Conservation (phyloP, 2,113 vertebrate species). For the Sterrhoptilus dennistouni region DNA sequence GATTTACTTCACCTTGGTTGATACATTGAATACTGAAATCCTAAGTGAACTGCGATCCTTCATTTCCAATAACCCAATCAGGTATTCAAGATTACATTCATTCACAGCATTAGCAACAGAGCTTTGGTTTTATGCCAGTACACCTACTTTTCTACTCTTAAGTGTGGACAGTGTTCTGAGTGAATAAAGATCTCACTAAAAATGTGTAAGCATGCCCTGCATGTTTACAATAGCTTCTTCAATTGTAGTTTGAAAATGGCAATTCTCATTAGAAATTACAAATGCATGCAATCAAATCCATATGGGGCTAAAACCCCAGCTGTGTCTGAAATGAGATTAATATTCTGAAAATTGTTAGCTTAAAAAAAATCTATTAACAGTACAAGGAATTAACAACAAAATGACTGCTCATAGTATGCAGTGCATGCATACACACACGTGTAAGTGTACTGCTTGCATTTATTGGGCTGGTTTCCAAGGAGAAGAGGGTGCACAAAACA, state of each 20-base stretch:
- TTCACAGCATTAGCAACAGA: neutral
- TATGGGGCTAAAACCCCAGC: neutral
- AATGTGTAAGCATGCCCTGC: neutral
- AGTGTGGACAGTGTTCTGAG: neutral
- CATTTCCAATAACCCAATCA: neutral
- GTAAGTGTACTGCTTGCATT: neutral
- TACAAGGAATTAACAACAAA: neutral
- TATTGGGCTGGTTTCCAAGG: neutral
- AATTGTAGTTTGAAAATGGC: conserved; percentile 42
- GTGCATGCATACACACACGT: neutral
- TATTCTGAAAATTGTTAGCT: neutral
- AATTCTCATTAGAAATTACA: conserved; percentile 59
- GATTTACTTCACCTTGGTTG: neutral
- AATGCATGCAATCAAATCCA: conserved; percentile 48
- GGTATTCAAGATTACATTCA: neutral
- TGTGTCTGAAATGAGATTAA: conserved; percentile 3
- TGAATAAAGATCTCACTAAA: neutral
- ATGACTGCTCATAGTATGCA: neutral
- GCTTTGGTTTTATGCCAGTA: neutral
- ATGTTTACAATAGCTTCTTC: conserved; percentile 23
- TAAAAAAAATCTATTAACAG: neutral
- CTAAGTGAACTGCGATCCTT: neutral
- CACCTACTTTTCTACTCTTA: neutral
- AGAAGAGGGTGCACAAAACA: neutral
- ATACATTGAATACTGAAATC: neutral